A percentile compares a stretch with the other conserved stretches of the same genome.
Evolutionary conservation across 2,113 vertebrate species (phyloP).

Genomic region (Chaenogobius annularis): DNA sequence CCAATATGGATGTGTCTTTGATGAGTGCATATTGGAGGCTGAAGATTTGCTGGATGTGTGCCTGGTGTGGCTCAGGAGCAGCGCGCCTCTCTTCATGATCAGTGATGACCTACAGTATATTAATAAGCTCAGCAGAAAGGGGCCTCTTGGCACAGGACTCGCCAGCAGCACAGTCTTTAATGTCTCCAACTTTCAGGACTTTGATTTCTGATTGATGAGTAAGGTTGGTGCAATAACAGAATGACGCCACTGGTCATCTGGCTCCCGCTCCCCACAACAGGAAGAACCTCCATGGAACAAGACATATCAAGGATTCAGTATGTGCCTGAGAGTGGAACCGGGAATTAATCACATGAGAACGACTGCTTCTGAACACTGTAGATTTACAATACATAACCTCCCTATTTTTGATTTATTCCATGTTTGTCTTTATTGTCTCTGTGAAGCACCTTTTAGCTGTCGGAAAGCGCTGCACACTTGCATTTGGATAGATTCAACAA

Average conservation of each 20-base stretch:
- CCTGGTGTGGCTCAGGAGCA: conserved; percentile 40
- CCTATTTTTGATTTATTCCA: not conserved
- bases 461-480: not conserved
- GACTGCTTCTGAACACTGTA: not conserved
- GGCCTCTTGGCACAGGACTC: conserved; percentile 57
- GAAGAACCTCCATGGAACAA: conserved; percentile 30
- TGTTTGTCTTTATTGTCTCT: not conserved
- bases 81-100: conserved; percentile 45
- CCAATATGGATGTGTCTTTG: conserved; percentile 28
- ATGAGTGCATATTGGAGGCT: conserved; percentile 43
- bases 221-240: conserved; percentile 59
- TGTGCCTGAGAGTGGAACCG: not conserved
- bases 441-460: not conserved
- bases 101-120: conserved; percentile 53
- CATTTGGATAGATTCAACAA: not conserved
- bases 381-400: no score
- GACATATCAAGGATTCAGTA: not conserved
- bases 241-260: conserved; percentile 45
- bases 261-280: conserved; percentile 42
- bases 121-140: conserved; percentile 66
- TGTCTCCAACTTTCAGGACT: conserved; percentile 58
- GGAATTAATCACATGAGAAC: not conserved
- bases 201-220: conserved; percentile 73
- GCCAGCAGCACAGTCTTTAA: conserved; percentile 62
- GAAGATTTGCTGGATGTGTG: conserved; percentile 37